These are phyloP conservation scores for Tiliacea citrago DNA, from an alignment of 2,888 invertebrate genomes.

Conservation along the genomic window DNA sequence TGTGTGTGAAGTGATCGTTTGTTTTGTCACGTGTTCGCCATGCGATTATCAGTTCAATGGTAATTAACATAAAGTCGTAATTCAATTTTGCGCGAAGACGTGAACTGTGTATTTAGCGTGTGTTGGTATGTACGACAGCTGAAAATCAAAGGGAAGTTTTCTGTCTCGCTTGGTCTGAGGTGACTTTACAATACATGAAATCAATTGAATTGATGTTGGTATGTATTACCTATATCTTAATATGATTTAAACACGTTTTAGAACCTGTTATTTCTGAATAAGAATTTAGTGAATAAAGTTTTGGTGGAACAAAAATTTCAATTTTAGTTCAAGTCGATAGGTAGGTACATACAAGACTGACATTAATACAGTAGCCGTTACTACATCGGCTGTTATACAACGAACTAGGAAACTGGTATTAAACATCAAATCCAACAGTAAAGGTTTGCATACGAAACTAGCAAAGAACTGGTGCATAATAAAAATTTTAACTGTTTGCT, in stretches of 20 bases:
- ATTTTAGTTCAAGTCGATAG: slow-evolving; percentile 8
- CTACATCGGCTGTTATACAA: slow-evolving; percentile 23
- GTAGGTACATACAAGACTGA: not conserved
- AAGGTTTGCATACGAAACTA: slow-evolving; percentile 26
- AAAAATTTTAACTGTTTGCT: slow-evolving; percentile 33
- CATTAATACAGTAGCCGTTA: slow-evolving; percentile 8
- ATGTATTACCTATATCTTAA: slow-evolving; percentile 41
- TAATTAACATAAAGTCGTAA: slow-evolving; percentile 84
- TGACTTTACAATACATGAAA: slow-evolving; percentile 50
- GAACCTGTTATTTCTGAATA: slow-evolving; percentile 29
- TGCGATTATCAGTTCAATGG: slow-evolving; percentile 83
- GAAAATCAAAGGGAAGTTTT: slow-evolving; percentile 81
- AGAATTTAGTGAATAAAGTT: slow-evolving; percentile 27
- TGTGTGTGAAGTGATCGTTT: slow-evolving; percentile 80
- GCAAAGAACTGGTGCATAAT: slow-evolving; percentile 33
- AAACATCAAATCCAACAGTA: slow-evolving; percentile 28
- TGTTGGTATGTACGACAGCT: slow-evolving; percentile 79
- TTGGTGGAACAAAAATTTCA: slow-evolving; percentile 7
- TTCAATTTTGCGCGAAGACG: slow-evolving; percentile 79
- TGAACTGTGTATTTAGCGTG: slow-evolving; percentile 70
- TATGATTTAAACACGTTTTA: slow-evolving; percentile 52
- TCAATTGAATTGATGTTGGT: slow-evolving; percentile 57
- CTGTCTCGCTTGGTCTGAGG: slow-evolving; percentile 66
- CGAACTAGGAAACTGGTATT: slow-evolving; percentile 19
- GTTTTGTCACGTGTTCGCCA: slow-evolving; percentile 81